phyloP scores from a whole-genome alignment of 2,113 vertebrate species.

The Scatophagus argus region DNA sequence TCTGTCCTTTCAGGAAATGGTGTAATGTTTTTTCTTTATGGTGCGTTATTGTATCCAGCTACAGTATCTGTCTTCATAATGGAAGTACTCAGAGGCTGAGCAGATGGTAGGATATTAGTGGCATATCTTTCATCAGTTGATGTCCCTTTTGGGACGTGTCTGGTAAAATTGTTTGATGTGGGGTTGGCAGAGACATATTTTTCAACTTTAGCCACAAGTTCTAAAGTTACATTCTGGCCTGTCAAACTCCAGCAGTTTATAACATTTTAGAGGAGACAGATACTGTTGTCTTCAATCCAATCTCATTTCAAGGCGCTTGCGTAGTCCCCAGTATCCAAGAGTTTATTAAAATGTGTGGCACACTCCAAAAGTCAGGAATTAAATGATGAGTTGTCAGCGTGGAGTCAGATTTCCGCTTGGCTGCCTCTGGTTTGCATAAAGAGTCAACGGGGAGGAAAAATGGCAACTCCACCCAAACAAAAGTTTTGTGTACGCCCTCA shows the following conservation, averaged over 20 bases:
- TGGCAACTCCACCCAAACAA: conserved; percentile 53
- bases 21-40: conserved; percentile 32
- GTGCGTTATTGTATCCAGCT: conserved; percentile 50
- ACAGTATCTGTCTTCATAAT: conserved; percentile 63
- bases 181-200: conserved; percentile 52
- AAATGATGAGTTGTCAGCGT: conserved; percentile 70
- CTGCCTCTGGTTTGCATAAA: conserved; percentile 71
- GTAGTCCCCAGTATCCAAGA: conserved; percentile 21
- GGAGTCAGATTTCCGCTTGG: conserved; percentile 54
- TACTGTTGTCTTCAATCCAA: conserved; percentile 37
- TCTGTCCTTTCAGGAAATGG: conserved; percentile 26
- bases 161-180: conserved; percentile 49
- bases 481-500: conserved; percentile 41
- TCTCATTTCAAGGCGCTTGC: conserved; percentile 42
- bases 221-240: conserved; percentile 42
- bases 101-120: conserved; percentile 76
- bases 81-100: conserved; percentile 51
- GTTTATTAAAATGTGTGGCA: conserved; percentile 65
- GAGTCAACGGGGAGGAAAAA: conserved; percentile 56
- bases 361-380: conserved; percentile 60
- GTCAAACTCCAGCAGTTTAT: conserved; percentile 42
- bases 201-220: conserved; percentile 36
- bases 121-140: conserved; percentile 66
- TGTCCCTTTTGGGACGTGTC: conserved; percentile 66
- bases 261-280: conserved; percentile 43